Evolutionary conservation across 2,797 vertebrate genomes (phyloP).

Genomic region (Distichodus sexfasciatus): DNA sequence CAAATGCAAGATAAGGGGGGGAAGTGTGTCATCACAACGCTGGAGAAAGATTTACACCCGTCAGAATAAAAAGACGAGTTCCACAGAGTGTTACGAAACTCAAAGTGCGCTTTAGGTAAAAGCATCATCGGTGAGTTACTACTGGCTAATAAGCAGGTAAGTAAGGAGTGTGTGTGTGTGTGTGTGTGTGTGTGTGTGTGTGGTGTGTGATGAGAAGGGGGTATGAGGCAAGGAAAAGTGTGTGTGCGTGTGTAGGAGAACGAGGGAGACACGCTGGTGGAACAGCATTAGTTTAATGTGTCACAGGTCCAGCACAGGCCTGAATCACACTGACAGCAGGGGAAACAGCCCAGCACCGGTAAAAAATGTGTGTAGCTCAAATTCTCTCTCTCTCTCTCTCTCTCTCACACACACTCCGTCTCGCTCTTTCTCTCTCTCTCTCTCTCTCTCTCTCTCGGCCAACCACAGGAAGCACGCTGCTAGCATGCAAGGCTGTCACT

Average conservation of each 20-base stretch:
- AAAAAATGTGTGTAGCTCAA: constrained; percentile 44
- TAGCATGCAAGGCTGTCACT: constrained; percentile 33
- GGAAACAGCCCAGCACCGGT: constrained; percentile 25
- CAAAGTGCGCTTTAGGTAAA: neutral
- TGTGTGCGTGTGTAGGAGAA: constrained; percentile 9
- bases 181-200: constrained; percentile 17
- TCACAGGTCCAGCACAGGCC: constrained; percentile 39
- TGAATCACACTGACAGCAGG: constrained; percentile 44
- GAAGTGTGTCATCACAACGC: neutral
- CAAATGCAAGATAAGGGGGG: constrained; percentile 7
- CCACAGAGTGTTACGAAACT: neutral
- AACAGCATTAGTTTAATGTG: constrained; percentile 47
- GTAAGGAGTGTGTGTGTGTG: neutral
- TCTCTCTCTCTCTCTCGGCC: constrained; percentile 15
- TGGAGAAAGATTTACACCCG: neutral
- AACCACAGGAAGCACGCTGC: constrained; percentile 52
- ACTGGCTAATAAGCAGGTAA: constrained; percentile 5
- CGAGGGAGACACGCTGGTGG: neutral
- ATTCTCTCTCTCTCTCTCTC: constrained; percentile 14
- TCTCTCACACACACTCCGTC: constrained; percentile 1
- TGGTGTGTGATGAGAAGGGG: neutral
- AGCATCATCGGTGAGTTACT: neutral
- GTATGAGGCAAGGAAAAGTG: constrained; percentile 2
- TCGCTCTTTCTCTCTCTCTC: constrained; percentile 18
- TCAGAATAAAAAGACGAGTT: neutral